Percentiles rank a stretch among this genome's conserved stretches.
Conservation (phyloP, 2,797 vertebrate species). For the Pseudotriccus pelzelni region DNA sequence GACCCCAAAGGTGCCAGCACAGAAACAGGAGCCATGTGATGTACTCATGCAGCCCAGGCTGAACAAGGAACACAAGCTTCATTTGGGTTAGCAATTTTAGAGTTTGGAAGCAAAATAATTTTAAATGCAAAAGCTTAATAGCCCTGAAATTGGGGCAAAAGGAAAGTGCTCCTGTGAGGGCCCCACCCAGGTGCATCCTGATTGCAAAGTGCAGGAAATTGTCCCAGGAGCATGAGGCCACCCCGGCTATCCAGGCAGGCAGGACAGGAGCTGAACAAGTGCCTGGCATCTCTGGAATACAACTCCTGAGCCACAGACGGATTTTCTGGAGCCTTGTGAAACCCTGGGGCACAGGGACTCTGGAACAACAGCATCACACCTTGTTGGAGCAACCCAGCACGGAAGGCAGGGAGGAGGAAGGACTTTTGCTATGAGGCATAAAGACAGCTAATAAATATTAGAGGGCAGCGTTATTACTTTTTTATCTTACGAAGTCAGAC, state of each 20-base stretch:
- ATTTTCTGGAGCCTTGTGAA: background rate
- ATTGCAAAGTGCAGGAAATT: accelerated
- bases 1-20: background rate
- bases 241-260: background rate
- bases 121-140: background rate
- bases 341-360: background rate
- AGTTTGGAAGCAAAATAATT: background rate
- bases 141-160: background rate
- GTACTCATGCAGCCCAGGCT: background rate
- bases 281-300: background rate
- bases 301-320: background rate
- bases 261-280: background rate
- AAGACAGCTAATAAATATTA: constrained; percentile 66
- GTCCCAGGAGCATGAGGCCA: background rate
- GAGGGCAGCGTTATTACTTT: constrained; percentile 69
- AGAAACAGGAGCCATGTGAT: background rate
- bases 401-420: background rate
- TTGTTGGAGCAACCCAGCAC: background rate
- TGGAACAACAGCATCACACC: accelerated
- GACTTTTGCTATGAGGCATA: constrained; percentile 20
- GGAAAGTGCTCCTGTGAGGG: background rate
- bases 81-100: background rate
- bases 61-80: accelerated
- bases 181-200: accelerated
- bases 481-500: constrained; percentile 70